Conservation (phyloP, 2,797 vertebrate genomes). For the Enteromius unitaeniatus region DNA sequence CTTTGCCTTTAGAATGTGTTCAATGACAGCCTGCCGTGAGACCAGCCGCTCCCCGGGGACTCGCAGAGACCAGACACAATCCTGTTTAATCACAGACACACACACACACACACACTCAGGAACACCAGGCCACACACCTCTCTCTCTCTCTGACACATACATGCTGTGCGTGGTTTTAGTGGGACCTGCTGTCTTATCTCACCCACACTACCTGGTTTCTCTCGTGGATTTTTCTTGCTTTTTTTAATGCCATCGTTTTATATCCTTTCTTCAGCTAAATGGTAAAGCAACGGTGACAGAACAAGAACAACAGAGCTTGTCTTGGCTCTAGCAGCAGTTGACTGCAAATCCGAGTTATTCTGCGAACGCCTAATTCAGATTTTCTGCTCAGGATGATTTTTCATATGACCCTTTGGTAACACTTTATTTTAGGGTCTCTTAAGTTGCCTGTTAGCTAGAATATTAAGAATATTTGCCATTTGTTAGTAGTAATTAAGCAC, state of each 20-base stretch:
- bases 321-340: neutral
- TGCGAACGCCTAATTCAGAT: neutral
- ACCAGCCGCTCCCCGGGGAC: conserved; percentile 63
- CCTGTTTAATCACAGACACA: conserved; percentile 72
- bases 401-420: neutral
- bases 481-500: no score
- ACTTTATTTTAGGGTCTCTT: no score
- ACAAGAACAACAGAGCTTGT: no score
- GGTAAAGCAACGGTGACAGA: neutral
- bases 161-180: conserved; percentile 6
- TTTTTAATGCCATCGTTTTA: neutral
- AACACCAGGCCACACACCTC: conserved; percentile 13
- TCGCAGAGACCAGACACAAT: conserved; percentile 61
- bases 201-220: neutral
- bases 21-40: conserved; percentile 67
- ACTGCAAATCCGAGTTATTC: neutral
- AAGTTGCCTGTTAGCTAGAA: no score
- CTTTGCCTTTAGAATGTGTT: conserved; percentile 63
- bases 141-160: neutral
- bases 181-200: conserved; percentile 18
- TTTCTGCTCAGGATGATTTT: neutral
- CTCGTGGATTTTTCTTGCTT: conserved; percentile 3
- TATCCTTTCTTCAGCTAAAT: neutral
- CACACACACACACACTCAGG: conserved; percentile 33
- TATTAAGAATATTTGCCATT: no score